Base-by-base conservation (phyloP, 1,140 invertebrate genomes). In the Diachasma alloeum region DNA sequence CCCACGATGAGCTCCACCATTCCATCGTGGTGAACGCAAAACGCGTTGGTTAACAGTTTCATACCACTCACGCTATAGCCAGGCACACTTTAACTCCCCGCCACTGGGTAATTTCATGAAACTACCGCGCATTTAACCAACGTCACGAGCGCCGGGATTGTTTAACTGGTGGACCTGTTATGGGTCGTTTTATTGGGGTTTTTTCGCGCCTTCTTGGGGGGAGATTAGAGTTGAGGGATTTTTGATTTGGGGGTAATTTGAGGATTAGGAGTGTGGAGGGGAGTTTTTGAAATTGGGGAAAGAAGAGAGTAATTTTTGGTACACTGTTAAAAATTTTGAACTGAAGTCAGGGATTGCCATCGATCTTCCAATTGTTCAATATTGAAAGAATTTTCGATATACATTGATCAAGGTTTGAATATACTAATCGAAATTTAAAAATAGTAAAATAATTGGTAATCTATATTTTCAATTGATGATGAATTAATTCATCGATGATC, bases 11-110 rank as follows among this genome's bases (percentile, higher is more conserved):
- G 78, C 74, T 59, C 71, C 4, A 63, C 59, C 59, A 63, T 63
- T 63, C 24, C 59, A 63, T 79, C 68, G 63, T 63, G 63, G 74
- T 71, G 59, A 79, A 79, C 78, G 70, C 75, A 63, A 79, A 76
- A 79, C 67, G 72, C 72, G 66, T 75, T 75, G 73, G 73, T 63
- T 75, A 69, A 69, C 74, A 19, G 74, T 15, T 44, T 67, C 73
- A 44, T 74, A 37, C 63, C 48, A 56, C 26, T 39, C 19, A 66
- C 71, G 24, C n/a, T 74, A 67, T 74, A 39, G 0, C 59, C 17
- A 67, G 48, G 44, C 73, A n/a, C 63, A 36, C 37, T 66, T 74
- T 56, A 63, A 67, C 4, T 13, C 24, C 24, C 59, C 24, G 24
- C 59, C 59, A 31, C 59, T 31, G 59, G 59, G 22, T 63, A 63